These are phyloP conservation scores for Phrynocephalus forsythii DNA, from an alignment of 2,797 vertebrate genomes.

Conservation along the genomic window DNA sequence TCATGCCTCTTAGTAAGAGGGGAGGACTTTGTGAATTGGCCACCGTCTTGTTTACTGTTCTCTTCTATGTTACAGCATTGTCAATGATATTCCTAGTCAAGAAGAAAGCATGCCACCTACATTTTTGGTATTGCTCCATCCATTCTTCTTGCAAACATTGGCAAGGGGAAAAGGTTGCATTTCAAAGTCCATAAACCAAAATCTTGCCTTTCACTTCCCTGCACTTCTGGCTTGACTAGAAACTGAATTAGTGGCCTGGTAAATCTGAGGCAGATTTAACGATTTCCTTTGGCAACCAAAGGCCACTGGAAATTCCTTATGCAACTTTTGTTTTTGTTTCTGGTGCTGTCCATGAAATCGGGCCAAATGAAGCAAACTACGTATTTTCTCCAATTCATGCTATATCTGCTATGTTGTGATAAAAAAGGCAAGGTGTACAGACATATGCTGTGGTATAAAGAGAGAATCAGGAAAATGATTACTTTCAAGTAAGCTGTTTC, in stretches of 20 bases:
- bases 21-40: not conserved
- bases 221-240: not conserved
- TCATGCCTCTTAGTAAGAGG: not conserved
- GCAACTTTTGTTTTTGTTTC: not conserved
- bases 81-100: not conserved
- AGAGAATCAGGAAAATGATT: not conserved
- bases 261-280: not conserved
- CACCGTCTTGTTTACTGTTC: constrained; percentile 8
- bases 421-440: not conserved
- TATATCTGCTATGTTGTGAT: not conserved
- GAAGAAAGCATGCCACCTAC: not conserved
- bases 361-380: not conserved
- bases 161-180: not conserved
- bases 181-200: not conserved
- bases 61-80: constrained; percentile 32
- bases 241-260: too few relatives aligned
- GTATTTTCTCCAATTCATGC: not conserved
- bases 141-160: not conserved
- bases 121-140: not conserved
- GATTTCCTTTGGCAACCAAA: not conserved
- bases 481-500: not conserved
- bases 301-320: not conserved
- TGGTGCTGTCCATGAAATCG: not conserved
- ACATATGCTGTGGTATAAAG: not conserved
- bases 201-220: not conserved